Conservation (phyloP, 2,888 invertebrate species). For the Macaria liturata region DNA sequence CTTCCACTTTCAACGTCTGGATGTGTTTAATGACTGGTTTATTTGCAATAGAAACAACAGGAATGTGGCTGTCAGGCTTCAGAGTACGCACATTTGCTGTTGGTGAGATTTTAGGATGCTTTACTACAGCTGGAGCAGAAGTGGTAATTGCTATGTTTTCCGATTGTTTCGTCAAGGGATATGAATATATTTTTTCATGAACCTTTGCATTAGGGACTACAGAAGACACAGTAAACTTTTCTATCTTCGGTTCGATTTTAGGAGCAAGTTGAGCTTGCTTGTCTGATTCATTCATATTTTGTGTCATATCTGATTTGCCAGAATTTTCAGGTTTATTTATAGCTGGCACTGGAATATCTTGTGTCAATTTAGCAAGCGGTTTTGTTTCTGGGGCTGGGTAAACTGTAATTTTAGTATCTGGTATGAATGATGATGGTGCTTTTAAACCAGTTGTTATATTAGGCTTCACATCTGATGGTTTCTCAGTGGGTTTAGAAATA, state of each 20-base stretch:
- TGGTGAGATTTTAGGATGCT: too few relatives aligned
- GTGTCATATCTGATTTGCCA: background rate
- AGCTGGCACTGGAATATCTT: background rate
- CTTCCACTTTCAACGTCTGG: conserved; percentile 12
- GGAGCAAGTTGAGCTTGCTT: background rate
- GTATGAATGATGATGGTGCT: background rate
- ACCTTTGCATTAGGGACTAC: background rate
- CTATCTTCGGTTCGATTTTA: conserved; percentile 1
- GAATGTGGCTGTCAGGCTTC: conserved; percentile 8
- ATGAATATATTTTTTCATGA: background rate
- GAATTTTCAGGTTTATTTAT: conserved; percentile 1
- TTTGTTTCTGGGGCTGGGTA: background rate
- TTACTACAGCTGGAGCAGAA: too few relatives aligned
- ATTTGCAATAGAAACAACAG: conserved; percentile 10
- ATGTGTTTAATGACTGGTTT: conserved; percentile 15
- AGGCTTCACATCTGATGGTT: background rate
- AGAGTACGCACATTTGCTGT: background rate
- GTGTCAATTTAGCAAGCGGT: background rate
- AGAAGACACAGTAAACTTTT: background rate
- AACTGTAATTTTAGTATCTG: too few relatives aligned
- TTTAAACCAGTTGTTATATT: background rate
- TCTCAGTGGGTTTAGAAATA: too few relatives aligned
- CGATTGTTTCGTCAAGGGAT: background rate
- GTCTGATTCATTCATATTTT: background rate
- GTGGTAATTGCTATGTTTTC: conserved; percentile 5